A percentile compares a stretch with the other conserved stretches of the same genome.
Evolutionary conservation across 2,888 invertebrate species (phyloP).

Genomic region (Drosophila koepferae): DNA sequence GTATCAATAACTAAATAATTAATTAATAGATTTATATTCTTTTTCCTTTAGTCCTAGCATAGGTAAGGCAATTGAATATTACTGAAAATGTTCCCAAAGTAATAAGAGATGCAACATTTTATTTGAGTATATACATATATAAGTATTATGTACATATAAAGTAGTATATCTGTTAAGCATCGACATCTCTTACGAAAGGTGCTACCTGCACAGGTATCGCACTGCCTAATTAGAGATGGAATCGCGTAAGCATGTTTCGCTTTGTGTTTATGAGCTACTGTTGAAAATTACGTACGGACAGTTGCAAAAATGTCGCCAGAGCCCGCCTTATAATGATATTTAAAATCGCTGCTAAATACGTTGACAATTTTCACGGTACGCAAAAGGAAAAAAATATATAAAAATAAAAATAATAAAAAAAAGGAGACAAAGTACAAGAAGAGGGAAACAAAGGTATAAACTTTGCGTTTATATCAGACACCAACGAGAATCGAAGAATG

Average conservation of each 20-base stretch:
- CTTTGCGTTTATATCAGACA: constrained; percentile 68
- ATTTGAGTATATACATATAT: neutral
- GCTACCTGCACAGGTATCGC: neutral
- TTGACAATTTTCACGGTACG: constrained; percentile 73
- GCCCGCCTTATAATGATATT: constrained; percentile 72
- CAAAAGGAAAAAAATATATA: constrained; percentile 20
- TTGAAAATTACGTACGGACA: constrained; percentile 68
- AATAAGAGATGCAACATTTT: neutral
- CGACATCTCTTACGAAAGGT: neutral
- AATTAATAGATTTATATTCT: neutral
- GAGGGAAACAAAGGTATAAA: constrained; percentile 15
- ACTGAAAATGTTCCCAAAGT: neutral
- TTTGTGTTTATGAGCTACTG: constrained; percentile 64
- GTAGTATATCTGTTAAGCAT: neutral
- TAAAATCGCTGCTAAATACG: constrained; percentile 78
- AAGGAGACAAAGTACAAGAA: neutral
- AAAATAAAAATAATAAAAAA: neutral
- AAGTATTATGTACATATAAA: neutral
- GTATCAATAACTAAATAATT: neutral
- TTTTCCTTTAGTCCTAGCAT: neutral
- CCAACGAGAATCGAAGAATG: constrained; percentile 41
- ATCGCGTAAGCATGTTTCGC: constrained; percentile 37
- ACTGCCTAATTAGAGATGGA: constrained; percentile 44
- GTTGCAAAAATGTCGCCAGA: constrained; percentile 45
- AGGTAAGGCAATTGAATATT: too few species aligned